Evolutionary conservation across 2,888 invertebrate genomes (phyloP).

Genomic region (Protula sp.): DNA sequence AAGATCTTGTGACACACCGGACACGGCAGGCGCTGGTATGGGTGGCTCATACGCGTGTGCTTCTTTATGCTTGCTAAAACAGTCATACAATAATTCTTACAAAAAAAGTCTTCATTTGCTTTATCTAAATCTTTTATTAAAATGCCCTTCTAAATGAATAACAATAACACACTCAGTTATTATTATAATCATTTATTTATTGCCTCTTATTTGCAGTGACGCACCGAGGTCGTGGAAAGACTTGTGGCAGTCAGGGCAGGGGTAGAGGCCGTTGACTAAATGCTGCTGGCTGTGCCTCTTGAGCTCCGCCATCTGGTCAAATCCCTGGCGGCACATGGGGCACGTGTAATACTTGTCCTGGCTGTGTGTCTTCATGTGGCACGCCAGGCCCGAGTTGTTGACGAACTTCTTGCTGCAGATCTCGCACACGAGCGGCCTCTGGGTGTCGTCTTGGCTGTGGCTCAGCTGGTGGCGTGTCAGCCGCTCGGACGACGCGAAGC

Average conservation of each 20-base stretch:
- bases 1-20: conserved; percentile 61
- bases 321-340: conserved; percentile 67
- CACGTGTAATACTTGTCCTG: conserved; percentile 65
- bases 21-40: conserved; percentile 65
- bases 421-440: conserved; percentile 67
- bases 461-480: conserved; percentile 64
- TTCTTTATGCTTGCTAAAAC: neutral
- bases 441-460: conserved; percentile 60
- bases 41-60: conserved; percentile 62
- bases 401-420: conserved; percentile 66
- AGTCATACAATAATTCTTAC: neutral
- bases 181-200: too few relatives aligned
- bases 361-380: conserved; percentile 68
- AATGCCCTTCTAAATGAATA: too few relatives aligned
- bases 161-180: too few relatives aligned
- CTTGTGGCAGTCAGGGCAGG: conserved; percentile 67
- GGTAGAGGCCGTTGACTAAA: conserved; percentile 63
- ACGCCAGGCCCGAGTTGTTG: conserved; percentile 68
- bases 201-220: too few relatives aligned
- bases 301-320: conserved; percentile 56
- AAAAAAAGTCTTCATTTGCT: too few relatives aligned
- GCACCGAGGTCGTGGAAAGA: conserved; percentile 7
- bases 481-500: conserved; percentile 63
- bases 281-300: conserved; percentile 64
- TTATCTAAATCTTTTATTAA: too few relatives aligned